Evolutionary conservation across 2,113 vertebrate species (phyloP).

Genomic region (Entosphenus tridentatus): DNA sequence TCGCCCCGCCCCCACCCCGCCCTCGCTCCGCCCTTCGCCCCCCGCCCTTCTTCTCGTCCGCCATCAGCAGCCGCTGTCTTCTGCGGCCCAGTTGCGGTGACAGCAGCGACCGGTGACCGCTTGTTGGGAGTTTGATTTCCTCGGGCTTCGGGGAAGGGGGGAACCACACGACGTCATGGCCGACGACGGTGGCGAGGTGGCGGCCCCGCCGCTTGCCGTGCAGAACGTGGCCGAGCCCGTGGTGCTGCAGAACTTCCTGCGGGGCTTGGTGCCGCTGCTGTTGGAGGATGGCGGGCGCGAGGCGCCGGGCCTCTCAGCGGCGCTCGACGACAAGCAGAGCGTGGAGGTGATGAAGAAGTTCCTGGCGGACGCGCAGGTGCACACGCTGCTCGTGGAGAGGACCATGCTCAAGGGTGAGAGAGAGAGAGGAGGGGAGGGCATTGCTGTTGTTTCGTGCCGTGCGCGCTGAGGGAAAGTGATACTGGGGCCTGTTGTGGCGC

Average conservation of each 20-base stretch:
- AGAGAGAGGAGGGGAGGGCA: background rate
- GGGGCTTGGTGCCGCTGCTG: conserved; percentile 2
- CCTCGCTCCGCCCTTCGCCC: no score
- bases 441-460: background rate
- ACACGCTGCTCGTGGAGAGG: conserved; percentile 1
- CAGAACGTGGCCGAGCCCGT: background rate
- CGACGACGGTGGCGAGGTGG: conserved; percentile 31
- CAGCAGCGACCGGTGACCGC: no score
- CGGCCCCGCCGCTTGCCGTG: no score
- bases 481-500: no score
- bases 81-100: no score
- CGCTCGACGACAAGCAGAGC: background rate
- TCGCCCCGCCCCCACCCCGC: no score
- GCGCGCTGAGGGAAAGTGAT: no score
- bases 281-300: background rate
- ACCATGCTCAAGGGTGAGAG: background rate
- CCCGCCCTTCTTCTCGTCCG: no score
- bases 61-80: no score
- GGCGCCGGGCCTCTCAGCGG: background rate
- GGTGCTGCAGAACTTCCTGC: background rate
- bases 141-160: no score
- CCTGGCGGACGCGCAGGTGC: background rate
- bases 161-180: no score
- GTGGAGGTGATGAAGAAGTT: conserved; percentile 1
- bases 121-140: no score